A percentile compares a stretch with the other conserved stretches of the same genome.
These are phyloP conservation scores for Branchipolynoe longqiensis DNA, from an alignment of 2,888 invertebrate species.

Conservation along the genomic window DNA sequence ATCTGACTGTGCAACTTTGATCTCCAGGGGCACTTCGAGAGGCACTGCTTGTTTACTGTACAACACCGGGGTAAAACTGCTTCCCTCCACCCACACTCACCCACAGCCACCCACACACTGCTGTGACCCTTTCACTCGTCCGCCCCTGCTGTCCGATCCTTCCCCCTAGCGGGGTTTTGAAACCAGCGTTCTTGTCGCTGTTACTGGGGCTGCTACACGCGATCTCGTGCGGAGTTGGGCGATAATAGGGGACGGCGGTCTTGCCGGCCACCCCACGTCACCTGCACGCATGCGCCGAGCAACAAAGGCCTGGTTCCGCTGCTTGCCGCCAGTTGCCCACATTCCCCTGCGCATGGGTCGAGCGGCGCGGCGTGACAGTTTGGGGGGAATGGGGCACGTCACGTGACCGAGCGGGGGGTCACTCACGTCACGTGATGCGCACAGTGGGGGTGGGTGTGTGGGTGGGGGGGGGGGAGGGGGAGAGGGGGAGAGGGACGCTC, in stretches of 20 bases:
- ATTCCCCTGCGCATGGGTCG: not conserved
- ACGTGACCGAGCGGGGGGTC: too few relatives aligned
- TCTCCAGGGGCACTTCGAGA: too few relatives aligned
- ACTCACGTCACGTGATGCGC: too few relatives aligned
- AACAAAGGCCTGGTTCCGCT: not conserved
- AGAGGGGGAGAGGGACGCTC: not conserved
- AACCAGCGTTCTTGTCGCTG: too few relatives aligned
- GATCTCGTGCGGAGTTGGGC: conserved; percentile 26
- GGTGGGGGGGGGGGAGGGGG: not conserved
- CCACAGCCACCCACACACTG: not conserved
- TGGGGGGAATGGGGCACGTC: too few relatives aligned
- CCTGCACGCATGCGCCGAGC: not conserved
- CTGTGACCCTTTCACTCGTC: not conserved
- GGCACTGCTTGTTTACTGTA: conserved; percentile 9
- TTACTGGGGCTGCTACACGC: conserved; percentile 25
- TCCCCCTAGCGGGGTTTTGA: not conserved
- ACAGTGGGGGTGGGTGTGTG: not conserved
- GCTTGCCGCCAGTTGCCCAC: not conserved
- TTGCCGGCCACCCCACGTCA: too few relatives aligned
- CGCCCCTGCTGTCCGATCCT: conserved; percentile 11
- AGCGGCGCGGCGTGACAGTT: too few relatives aligned
- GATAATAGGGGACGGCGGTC: conserved; percentile 9
- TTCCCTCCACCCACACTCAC: too few relatives aligned
- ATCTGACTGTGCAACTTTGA: too few relatives aligned
- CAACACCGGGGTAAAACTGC: too few relatives aligned